Percentiles rank a stretch among this genome's conserved stretches.
phyloP scores from a whole-genome alignment of 2,113 vertebrate genomes.

The Hippotragus niger region DNA sequence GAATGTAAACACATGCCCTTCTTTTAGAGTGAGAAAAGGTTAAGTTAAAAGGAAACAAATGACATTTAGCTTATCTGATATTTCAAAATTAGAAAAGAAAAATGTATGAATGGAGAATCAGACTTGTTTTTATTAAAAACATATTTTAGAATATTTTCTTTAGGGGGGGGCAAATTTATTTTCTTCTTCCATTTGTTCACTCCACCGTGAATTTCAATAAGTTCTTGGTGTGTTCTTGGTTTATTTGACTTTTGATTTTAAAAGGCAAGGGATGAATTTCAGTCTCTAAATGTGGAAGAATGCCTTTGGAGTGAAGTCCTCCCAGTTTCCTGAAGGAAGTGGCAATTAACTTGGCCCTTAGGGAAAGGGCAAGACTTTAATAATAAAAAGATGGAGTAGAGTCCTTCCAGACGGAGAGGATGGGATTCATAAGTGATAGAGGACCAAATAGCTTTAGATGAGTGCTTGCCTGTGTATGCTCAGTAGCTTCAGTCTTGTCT shows the following conservation, averaged over 20 bases:
- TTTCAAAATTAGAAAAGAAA: not conserved
- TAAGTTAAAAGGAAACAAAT: conserved; percentile 9
- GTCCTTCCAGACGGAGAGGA: not conserved
- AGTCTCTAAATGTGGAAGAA: conserved; percentile 11
- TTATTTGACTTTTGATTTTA: conserved; percentile 51
- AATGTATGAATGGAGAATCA: not conserved
- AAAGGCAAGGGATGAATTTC: not conserved
- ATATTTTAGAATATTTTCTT: not conserved
- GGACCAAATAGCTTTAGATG: not conserved
- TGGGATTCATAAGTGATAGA: not conserved
- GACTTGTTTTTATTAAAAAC: not conserved
- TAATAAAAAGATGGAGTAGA: not conserved
- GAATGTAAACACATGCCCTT: conserved; percentile 17
- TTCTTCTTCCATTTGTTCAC: conserved; percentile 40
- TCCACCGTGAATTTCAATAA: conserved; percentile 20
- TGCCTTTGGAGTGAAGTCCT: not conserved
- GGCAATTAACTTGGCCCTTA: not conserved
- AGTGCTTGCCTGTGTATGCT: not conserved
- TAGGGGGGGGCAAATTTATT: not conserved
- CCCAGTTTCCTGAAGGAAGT: not conserved
- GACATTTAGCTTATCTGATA: not conserved
- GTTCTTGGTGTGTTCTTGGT: not conserved
- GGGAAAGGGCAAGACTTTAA: not conserved
- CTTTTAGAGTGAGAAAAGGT: not conserved
- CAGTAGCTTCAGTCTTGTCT: not conserved